Percentiles rank a stretch among this genome's conserved stretches.
Conservation (phyloP, 53 echinoderm and acorn worm genomes). For the Stichopus horrens region DNA sequence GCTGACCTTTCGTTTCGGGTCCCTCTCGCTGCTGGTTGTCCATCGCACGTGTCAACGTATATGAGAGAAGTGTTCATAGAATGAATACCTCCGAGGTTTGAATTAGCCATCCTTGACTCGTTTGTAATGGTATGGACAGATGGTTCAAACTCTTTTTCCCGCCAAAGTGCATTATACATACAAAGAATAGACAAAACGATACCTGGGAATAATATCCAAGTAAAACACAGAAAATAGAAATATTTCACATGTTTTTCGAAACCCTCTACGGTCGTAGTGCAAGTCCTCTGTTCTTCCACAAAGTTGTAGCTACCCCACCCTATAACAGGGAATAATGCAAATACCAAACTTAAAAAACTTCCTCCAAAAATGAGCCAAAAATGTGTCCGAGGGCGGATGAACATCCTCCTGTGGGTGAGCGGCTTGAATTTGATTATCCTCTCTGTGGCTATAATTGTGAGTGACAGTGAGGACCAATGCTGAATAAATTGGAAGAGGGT, state of each 20-base stretch:
- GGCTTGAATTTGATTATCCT: conserved; percentile 70
- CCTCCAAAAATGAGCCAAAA: conserved; percentile 48
- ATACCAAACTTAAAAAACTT: conserved; percentile 54
- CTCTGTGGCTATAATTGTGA: conserved; percentile 62
- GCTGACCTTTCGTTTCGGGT: no score
- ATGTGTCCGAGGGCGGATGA: conserved; percentile 46
- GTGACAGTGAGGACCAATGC: conserved; percentile 56
- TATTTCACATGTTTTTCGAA: conserved; percentile 47
- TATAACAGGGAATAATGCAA: conserved; percentile 50
- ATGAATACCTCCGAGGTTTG: no score
- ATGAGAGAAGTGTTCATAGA: no score
- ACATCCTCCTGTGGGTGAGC: conserved; percentile 66
- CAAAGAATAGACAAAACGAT: background rate
- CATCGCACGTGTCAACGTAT: no score
- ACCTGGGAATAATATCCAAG: conserved; percentile 39
- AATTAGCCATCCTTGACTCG: background rate
- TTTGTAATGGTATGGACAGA: background rate
- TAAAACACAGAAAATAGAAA: conserved; percentile 48
- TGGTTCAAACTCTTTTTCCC: background rate
- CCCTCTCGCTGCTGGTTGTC: no score
- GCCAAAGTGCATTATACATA: background rate
- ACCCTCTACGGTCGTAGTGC: conserved; percentile 51
- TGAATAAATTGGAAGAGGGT: conserved; percentile 54
- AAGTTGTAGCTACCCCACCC: conserved; percentile 58
- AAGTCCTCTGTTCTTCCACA: conserved; percentile 40